Conservation (phyloP, 1,140 invertebrate genomes). For the Brachionus sp. region DNA sequence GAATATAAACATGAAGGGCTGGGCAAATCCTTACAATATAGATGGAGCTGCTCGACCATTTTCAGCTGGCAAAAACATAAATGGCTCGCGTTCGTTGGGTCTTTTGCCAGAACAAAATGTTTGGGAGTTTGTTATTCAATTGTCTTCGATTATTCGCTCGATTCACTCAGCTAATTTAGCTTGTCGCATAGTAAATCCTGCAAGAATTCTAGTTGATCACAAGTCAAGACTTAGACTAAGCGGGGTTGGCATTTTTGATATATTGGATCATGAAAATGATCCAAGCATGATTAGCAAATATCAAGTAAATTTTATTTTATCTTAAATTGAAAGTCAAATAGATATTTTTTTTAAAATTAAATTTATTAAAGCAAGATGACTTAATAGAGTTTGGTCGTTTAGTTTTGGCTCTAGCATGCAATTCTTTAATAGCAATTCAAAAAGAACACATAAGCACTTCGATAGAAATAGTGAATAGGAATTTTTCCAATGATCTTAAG, state of each 20-base stretch:
- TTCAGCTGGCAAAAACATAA: constrained; percentile 49
- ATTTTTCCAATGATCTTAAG: constrained; percentile 83
- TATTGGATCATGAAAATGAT: constrained; percentile 74
- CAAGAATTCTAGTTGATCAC: constrained; percentile 31
- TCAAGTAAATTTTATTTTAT: constrained; percentile 57
- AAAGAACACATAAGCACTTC: constrained; percentile 73
- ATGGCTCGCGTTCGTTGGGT: constrained; percentile 53
- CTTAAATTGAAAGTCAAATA: background rate
- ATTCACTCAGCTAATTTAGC: constrained; percentile 77
- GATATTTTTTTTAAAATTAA: background rate
- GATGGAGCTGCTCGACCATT: constrained; percentile 50
- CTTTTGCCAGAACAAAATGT: constrained; percentile 82
- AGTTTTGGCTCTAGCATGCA: constrained; percentile 82
- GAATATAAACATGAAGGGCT: constrained; percentile 64
- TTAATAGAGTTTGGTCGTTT: constrained; percentile 82
- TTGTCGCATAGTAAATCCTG: constrained; percentile 27
- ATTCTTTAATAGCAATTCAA: constrained; percentile 79
- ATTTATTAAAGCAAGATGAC: constrained; percentile 74
- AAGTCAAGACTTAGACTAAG: constrained; percentile 68
- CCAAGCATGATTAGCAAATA: constrained; percentile 68
- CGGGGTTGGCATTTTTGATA: constrained; percentile 76
- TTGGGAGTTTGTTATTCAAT: constrained; percentile 91
- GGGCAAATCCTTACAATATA: constrained; percentile 70
- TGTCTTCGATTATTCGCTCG: constrained; percentile 84
- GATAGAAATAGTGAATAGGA: constrained; percentile 78